These are phyloP conservation scores for Megaustenia siamemsis DNA, from an alignment of 2,888 invertebrate species.

Conservation along the genomic window DNA sequence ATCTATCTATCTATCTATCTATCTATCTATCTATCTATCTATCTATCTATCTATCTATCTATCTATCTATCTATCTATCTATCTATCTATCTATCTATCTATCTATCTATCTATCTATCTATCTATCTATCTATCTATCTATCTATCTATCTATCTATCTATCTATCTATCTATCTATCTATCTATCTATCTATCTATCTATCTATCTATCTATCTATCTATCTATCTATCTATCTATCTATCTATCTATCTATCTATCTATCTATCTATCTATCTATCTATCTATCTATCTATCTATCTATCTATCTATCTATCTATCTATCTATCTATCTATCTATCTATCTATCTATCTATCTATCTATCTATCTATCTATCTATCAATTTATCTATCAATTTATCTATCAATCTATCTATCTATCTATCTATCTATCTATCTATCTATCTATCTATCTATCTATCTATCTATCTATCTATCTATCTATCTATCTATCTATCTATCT, in stretches of 20 bases:
- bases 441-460: slow-evolving; percentile 1
- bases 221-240: slow-evolving; percentile 1
- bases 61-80: slow-evolving; percentile 9
- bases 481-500: slow-evolving; percentile 1
- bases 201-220: slow-evolving; percentile 1
- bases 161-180: not conserved
- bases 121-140: not conserved
- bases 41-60: slow-evolving; percentile 15
- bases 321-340: slow-evolving; percentile 15
- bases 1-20: slow-evolving; percentile 21
- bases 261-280: not conserved
- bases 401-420: not conserved
- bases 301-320: slow-evolving; percentile 15
- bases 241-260: slow-evolving; percentile 1
- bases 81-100: slow-evolving; percentile 4
- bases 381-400: too few species aligned
- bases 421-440: not conserved
- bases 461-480: slow-evolving; percentile 1
- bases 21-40: slow-evolving; percentile 15
- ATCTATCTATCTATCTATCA: too few species aligned
- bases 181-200: not conserved
- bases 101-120: not conserved
- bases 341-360: slow-evolving; percentile 12
- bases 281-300: slow-evolving; percentile 4
- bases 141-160: not conserved